Percentiles rank a stretch among this genome's conserved stretches.
phyloP scores from a whole-genome alignment of 1,140 invertebrate species.

The Nebria ingens region DNA sequence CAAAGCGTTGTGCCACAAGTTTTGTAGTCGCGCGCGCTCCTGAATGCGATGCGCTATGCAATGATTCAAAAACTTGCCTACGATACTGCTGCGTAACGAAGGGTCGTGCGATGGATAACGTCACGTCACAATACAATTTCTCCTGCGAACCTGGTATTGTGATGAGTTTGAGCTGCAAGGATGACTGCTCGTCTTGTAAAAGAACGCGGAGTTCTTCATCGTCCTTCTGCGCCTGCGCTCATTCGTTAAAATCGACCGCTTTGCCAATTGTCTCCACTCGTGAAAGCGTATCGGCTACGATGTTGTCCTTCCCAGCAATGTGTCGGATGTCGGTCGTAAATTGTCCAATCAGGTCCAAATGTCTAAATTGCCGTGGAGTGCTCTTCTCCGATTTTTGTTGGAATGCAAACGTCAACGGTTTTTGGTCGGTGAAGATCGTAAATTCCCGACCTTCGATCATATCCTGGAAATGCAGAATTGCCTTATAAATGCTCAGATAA shows the following conservation, averaged over 20 bases:
- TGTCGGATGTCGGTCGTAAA: conserved; percentile 28
- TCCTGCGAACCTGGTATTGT: conserved; percentile 12
- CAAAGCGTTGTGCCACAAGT: conserved; percentile 19
- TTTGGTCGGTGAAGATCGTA: conserved; percentile 30
- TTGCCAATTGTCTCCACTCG: conserved; percentile 15
- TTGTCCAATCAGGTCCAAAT: conserved; percentile 19
- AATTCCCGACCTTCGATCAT: conserved; percentile 26
- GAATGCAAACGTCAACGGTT: conserved; percentile 28
- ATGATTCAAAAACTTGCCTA: conserved; percentile 19
- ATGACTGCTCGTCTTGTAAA: conserved; percentile 12
- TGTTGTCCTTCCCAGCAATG: conserved; percentile 24
- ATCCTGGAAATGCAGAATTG: conserved; percentile 23
- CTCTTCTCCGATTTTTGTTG: conserved; percentile 21
- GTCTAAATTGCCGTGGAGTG: conserved; percentile 22
- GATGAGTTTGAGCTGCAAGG: conserved; percentile 14
- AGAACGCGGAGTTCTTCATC: conserved; percentile 16
- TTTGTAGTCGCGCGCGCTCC: conserved; percentile 17
- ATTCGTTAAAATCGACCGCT: conserved; percentile 7
- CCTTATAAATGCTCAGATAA: conserved; percentile 35
- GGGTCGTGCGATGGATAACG: conserved; percentile 19
- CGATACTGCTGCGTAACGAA: conserved; percentile 19
- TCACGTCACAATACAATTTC: conserved; percentile 18
- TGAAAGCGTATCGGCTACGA: conserved; percentile 22
- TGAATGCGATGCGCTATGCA: conserved; percentile 22
- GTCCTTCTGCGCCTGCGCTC: conserved; percentile 12